Percentiles rank a stretch among this genome's conserved stretches.
phyloP scores from a whole-genome alignment of 2,113 vertebrate genomes.

The Haliaeetus leucogaster region DNA sequence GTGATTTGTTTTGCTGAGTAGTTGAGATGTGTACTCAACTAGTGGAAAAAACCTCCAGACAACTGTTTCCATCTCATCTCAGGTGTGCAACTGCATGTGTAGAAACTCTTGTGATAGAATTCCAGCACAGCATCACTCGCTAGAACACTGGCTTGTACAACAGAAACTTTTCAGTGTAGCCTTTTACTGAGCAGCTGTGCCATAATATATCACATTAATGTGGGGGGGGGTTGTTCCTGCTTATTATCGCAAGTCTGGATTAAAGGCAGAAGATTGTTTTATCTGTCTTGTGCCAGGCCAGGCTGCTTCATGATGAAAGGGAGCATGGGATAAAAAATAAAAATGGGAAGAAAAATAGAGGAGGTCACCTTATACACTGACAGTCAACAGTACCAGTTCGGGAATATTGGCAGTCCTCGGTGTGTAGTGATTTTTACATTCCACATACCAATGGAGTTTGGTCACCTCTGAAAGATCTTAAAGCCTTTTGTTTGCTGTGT shows the following conservation, averaged over 20 bases:
- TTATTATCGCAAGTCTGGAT: not conserved
- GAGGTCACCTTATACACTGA: not conserved
- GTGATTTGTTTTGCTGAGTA: not conserved
- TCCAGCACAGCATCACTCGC: not conserved
- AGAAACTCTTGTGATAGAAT: not conserved
- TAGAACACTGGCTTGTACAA: not conserved
- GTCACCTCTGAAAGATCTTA: not conserved
- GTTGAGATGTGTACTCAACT: not conserved
- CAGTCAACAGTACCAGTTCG: not conserved
- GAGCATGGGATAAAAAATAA: not conserved
- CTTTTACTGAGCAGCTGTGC: not conserved
- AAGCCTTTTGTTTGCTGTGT: not conserved
- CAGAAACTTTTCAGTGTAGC: not conserved
- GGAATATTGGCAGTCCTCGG: not conserved
- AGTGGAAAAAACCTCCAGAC: not conserved
- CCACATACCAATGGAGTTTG: not conserved
- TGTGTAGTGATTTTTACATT: not conserved
- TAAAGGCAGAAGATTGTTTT: not conserved
- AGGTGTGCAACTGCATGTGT: not conserved
- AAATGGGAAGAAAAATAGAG: not conserved
- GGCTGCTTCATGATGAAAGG: not conserved
- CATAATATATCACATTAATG: not conserved
- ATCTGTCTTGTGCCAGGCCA: not conserved
- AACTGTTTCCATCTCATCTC: not conserved
- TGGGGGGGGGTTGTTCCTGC: not conserved